Evolutionary conservation across 2,797 vertebrate genomes (phyloP).

Genomic region (Micrastur ruficollis): DNA sequence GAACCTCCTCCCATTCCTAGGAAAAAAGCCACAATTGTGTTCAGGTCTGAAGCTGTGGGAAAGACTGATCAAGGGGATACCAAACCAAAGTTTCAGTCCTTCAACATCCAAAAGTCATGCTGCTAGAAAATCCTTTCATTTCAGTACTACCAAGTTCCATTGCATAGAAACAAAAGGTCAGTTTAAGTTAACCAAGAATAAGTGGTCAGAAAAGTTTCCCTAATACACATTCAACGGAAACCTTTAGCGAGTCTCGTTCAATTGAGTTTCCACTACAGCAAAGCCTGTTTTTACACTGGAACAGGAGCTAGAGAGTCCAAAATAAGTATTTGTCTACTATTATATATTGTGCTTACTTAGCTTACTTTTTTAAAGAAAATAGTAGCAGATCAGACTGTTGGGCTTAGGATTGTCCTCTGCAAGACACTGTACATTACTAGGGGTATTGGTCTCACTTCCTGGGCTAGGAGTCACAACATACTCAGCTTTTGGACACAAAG

Average conservation of each 20-base stretch:
- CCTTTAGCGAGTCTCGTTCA: neutral
- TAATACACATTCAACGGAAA: neutral
- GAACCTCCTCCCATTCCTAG: conserved; percentile 85
- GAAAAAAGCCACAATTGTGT: conserved; percentile 74
- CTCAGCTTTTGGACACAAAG: conserved; percentile 6
- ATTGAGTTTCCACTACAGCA: neutral
- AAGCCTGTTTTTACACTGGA: neutral
- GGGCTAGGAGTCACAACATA: conserved; percentile 30
- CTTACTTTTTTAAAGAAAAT: neutral
- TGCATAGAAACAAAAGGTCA: neutral
- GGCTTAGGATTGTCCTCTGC: conserved; percentile 52
- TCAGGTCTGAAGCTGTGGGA: conserved; percentile 36
- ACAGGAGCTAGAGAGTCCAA: neutral
- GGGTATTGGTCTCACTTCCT: conserved; percentile 65
- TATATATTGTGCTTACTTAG: neutral
- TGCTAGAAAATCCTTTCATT: conserved; percentile 2
- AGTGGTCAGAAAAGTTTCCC: neutral
- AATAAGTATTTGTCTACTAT: neutral
- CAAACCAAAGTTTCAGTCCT: conserved; percentile 1
- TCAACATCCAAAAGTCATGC: conserved; percentile 8
- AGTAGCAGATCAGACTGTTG: conserved; percentile 57
- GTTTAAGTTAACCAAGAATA: neutral
- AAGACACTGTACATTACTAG: neutral
- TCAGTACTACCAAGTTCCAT: neutral
- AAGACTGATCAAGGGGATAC: conserved; percentile 38